Evolutionary conservation across 2,797 vertebrate species (phyloP).

Genomic region (Mycteria americana): DNA sequence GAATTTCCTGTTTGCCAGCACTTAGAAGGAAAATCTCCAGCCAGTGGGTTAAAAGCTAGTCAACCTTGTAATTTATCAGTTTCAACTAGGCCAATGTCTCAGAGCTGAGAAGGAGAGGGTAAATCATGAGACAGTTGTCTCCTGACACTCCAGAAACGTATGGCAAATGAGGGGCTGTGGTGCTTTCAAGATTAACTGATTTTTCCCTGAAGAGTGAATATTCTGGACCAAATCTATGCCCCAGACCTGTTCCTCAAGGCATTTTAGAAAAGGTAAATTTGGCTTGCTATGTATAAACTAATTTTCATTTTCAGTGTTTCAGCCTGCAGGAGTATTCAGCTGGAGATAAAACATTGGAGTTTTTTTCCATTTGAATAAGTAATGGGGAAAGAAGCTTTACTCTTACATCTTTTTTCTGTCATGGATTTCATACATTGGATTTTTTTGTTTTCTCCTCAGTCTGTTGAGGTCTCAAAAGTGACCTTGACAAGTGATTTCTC

Average conservation of each 20-base stretch:
- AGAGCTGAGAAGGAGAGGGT: slow-evolving; percentile 9
- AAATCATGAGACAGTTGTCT: slow-evolving; percentile 1
- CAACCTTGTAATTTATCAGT: slow-evolving; percentile 52
- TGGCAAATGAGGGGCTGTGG: neutral
- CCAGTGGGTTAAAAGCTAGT: slow-evolving; percentile 32
- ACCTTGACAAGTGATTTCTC: slow-evolving; percentile 35
- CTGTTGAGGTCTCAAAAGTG: slow-evolving; percentile 6
- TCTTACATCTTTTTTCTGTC: neutral
- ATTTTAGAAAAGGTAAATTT: neutral
- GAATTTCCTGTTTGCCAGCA: neutral
- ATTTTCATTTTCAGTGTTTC: slow-evolving; percentile 2
- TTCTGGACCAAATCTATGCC: neutral
- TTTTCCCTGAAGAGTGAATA: neutral
- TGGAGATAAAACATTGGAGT: neutral
- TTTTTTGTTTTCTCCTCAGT: slow-evolving; percentile 15
- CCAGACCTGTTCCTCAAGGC: neutral
- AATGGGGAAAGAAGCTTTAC: neutral
- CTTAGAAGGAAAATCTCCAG: slow-evolving; percentile 41
- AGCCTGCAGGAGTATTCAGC: neutral
- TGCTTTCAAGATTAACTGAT: neutral
- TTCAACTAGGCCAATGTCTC: neutral
- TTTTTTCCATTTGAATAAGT: neutral
- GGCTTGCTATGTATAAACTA: neutral
- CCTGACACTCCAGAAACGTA: neutral
- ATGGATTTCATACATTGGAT: neutral